Evolutionary conservation across 2,797 vertebrate genomes (phyloP), one percentile per base, ranked within the genome.

Genomic region (Cirrhinus mrigala): DNA sequence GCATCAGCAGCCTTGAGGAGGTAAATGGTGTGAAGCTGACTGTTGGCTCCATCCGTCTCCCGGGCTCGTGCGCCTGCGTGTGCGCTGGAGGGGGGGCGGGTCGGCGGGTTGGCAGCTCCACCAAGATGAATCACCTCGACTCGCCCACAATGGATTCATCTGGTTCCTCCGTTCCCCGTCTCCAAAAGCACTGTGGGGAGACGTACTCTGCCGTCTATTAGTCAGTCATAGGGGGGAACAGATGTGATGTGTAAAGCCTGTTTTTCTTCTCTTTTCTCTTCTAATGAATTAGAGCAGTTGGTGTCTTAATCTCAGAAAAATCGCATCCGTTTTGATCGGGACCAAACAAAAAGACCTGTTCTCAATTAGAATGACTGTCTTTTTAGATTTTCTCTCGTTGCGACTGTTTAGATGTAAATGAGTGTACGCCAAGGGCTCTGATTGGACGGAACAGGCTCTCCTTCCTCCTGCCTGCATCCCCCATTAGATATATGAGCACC

Each of bases 11-110:
- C 92, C 93, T 94, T 94, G 92, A 93, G 91, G 92, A 94, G 92
- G 92, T 95, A 94, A 95, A 94, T 94, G 93, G 93, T 94, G 94
- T 94, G 94, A 95, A 94, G 93, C 94, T 94, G 92, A 93, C 91
- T 92, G 91, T 92, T 91, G 92, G 91, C 83, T 94, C 93, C 93
- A 93, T 95, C 93, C 93, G 91, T 94, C 93, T 92, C 79, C 46
- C 54, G 86, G 52, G 74, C 75, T 58, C 33, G 37, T 84, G 76
- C 64, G 77, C 77, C 68, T 79, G 86, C 64, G 82, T 86, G 74
- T 83, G 84, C 64, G 81, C 56, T 73, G 16, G 27, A 73, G 84
- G 62, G 52, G 50, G 85, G 82, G 78, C 8, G 58, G 79, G 50
- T 73, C 46, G 69, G 40, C 52, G 68, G 71, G 56, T 77, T 73